Evolutionary conservation across 2,797 vertebrate genomes (phyloP).

Genomic region (Neomorphus geoffroyi): DNA sequence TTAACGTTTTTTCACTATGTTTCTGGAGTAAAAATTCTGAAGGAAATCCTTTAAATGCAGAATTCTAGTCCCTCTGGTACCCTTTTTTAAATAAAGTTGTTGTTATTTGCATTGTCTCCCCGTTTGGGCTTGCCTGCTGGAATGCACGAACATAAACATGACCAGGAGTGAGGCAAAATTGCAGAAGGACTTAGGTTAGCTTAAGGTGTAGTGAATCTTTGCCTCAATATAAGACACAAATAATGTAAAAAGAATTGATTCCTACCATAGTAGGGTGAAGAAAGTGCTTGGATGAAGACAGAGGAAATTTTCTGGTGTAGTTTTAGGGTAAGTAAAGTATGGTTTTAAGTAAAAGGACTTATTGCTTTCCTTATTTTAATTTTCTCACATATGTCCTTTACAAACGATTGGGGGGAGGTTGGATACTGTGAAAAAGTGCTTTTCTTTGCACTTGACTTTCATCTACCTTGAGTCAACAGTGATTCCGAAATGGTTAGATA

Average conservation of each 20-base stretch:
- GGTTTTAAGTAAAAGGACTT: not conserved
- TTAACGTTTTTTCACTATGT: not conserved
- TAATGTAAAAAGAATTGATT: not conserved
- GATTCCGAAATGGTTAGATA: not conserved
- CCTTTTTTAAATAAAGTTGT: not conserved
- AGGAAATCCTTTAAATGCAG: not conserved
- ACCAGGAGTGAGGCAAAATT: not conserved
- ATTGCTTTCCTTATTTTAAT: not conserved
- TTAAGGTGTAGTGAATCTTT: not conserved
- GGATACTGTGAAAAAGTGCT: not conserved
- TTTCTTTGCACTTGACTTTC: not conserved
- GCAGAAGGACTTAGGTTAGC: not conserved
- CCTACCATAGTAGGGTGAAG: not conserved
- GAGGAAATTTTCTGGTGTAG: not conserved
- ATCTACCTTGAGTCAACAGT: not conserved
- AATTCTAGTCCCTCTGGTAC: not conserved
- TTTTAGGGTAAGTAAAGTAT: not conserved
- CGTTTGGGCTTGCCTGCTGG: not conserved
- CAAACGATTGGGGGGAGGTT: accelerated
- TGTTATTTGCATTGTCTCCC: not conserved
- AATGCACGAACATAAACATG: not conserved
- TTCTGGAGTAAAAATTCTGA: not conserved
- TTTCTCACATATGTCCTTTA: not conserved
- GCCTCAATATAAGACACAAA: not conserved
- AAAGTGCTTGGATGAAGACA: not conserved